These are phyloP conservation scores for Colletes collaris DNA, from an alignment of 2,888 invertebrate species.

Conservation along the genomic window DNA sequence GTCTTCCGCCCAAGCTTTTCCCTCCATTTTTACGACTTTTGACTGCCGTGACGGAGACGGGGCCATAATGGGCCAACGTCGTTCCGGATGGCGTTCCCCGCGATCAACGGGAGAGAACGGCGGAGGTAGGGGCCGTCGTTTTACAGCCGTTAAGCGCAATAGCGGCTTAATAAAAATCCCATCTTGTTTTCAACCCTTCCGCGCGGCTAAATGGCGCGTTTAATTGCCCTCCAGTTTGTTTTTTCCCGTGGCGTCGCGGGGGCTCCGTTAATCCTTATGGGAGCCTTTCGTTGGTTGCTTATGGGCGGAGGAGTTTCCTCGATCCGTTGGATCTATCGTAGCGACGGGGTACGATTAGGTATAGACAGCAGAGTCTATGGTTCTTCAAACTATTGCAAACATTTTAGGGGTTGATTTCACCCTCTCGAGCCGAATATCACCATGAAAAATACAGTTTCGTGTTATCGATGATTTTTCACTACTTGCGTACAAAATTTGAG, in stretches of 20 bases:
- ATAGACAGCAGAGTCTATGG: no score
- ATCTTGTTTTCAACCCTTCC: constrained; percentile 81
- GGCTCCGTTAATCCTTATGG: constrained; percentile 27
- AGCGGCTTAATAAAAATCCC: constrained; percentile 81
- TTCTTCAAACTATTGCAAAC: no score
- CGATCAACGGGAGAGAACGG: constrained; percentile 43
- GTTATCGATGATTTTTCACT: no score
- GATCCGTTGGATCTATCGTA: no score
- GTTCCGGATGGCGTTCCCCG: constrained; percentile 55
- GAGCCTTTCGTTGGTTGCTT: background rate
- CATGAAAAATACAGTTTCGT: no score
- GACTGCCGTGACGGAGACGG: constrained; percentile 46
- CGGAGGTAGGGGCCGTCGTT: constrained; percentile 72
- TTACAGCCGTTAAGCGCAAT: constrained; percentile 82
- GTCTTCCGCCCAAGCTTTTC: constrained; percentile 12
- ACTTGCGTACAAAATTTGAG: no score
- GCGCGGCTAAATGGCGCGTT: constrained; percentile 73
- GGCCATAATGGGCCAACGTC: constrained; percentile 60
- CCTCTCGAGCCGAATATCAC: no score
- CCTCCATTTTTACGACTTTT: constrained; percentile 64
- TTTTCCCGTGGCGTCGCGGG: constrained; percentile 44
- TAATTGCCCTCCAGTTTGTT: constrained; percentile 75
- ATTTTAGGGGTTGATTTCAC: no score
- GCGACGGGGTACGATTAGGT: no score
- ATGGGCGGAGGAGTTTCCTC: no score